Base-by-base conservation (phyloP, 2,888 invertebrate genomes). In the Meteorus colon region DNA sequence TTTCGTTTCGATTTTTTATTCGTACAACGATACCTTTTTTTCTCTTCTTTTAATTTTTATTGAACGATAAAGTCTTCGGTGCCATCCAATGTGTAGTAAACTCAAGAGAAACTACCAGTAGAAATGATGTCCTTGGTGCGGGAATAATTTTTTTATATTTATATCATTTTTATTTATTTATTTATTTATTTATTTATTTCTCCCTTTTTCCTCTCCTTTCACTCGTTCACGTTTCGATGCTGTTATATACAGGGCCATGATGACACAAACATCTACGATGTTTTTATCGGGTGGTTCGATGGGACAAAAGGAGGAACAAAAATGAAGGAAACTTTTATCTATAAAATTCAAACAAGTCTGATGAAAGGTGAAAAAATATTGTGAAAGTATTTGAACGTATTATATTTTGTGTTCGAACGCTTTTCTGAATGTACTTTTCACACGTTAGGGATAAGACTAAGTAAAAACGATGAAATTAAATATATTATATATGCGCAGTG, bases 61-160 rank as follows among this genome's bases (percentile, higher is more conserved):
- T 27, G 27, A 67, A 45, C 67, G 48, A 67, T 67, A 67, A 67
- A 67, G 67, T 48, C 16, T 12, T 41, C 27, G 24, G 4, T 41
- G 37, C 45, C 27, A 24, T 41, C 24, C 24, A 55, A 55, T 2
- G 55, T 55, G 55, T 14, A 62, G 62, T 62, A 62, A 62, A 62
- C 62, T 62, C 62, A 16, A 29, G 55, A 55, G 62, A 31, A 62
- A 62, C 29, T 29, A 31, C 62, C 2, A 29, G 2, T 62, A 24
- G 31, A n/a, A 31, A 62, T 62, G 62, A 62, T 29, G 62, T 29
- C 8, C 31, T 31, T 29, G 55, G n/a, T 55, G 10, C 19, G 10
- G 62, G 31, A 16, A 48, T n/a, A 16, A 29, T 62, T 62, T 31
- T 29, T 60, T 60, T 16, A 29, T 29, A 14, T 41, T 41, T 41